Percentiles rank a stretch among this genome's conserved stretches.
phyloP scores from a whole-genome alignment of 64 coral and sea anemone species.

The Pocillopora damicornis region DNA sequence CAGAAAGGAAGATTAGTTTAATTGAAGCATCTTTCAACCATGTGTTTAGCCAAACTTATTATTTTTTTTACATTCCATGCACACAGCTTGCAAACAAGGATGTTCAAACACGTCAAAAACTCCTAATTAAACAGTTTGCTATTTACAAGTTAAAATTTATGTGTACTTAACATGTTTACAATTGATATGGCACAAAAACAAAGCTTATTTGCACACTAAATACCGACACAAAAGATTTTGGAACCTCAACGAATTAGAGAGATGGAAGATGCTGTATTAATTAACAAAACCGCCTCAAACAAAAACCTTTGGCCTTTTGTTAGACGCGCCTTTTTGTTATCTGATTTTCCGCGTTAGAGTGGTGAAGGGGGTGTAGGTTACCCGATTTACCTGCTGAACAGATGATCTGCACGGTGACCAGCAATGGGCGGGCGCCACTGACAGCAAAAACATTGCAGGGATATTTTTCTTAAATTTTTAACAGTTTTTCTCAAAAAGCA shows the following conservation, averaged over 20 bases:
- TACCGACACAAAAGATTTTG: neutral
- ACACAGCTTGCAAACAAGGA: neutral
- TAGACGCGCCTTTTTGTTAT: neutral
- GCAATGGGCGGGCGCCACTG: too few relatives aligned
- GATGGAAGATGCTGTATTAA: neutral
- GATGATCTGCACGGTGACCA: neutral
- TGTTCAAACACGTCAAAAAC: neutral
- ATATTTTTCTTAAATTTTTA: too few relatives aligned
- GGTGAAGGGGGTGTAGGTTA: neutral
- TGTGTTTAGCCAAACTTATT: neutral
- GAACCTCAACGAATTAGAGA: neutral
- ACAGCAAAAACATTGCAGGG: too few relatives aligned
- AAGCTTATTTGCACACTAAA: neutral
- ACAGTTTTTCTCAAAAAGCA: too few relatives aligned
- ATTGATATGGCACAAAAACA: neutral
- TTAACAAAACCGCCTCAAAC: neutral
- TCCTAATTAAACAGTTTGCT: neutral
- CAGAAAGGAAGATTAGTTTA: too few relatives aligned
- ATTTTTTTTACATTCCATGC: neutral
- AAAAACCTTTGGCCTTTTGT: neutral
- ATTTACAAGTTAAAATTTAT: neutral
- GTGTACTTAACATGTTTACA: neutral
- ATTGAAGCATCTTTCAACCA: neutral
- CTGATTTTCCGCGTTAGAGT: neutral
- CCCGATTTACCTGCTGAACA: neutral